Evolutionary conservation across 2,113 vertebrate species (phyloP), one percentile per base, ranked within the genome.

Genomic region (Dipodomys ordii): DNA sequence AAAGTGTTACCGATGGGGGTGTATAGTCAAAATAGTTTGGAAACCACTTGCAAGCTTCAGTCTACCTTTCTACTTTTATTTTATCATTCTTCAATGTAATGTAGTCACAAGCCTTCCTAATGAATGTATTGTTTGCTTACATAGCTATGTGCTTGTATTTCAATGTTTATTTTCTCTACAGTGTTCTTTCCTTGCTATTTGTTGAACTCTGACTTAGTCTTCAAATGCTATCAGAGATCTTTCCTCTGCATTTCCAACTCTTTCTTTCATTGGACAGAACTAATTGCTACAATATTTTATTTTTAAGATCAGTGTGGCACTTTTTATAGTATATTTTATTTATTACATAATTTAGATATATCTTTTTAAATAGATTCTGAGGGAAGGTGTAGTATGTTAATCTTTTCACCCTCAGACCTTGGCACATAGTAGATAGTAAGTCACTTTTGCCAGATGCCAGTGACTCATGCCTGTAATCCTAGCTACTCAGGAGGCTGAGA

Each of bases 311-410:
- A 79, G 39, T 35, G 30, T 22, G 28, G 13, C 49, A 13, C 23
- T 46, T 78, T 88, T 74, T 44, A 60, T 18, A 28, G 79, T n/a
- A 30, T 46, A 35, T 71, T 72, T 39, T 27, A 12, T 57, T 6
- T 85, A 46, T 12, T 15, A 35, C 57, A 35, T 81, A 16, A 16
- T 5, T 67, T 80, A 28, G 69, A 44, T 78, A 27, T 68, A 19
- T 90, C 30, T 68, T 25, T 30, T 86, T 69, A 74, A 81, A 62
- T 46, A 86, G 69, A 87, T 64, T 82, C 71, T 83, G 64, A 83
- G 35, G 35, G 19, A 62, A 62, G 44, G 13, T 71, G 25, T 28
- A 25, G 13, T 78, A 8, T 28, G 12, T 71, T 57, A 88, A 23
- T 79, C 39, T 79, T 88, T 92, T 83, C n/a, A 73, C 44, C 22